Conservation (phyloP, 2,113 vertebrate genomes). For the Megalops atlanticus region DNA sequence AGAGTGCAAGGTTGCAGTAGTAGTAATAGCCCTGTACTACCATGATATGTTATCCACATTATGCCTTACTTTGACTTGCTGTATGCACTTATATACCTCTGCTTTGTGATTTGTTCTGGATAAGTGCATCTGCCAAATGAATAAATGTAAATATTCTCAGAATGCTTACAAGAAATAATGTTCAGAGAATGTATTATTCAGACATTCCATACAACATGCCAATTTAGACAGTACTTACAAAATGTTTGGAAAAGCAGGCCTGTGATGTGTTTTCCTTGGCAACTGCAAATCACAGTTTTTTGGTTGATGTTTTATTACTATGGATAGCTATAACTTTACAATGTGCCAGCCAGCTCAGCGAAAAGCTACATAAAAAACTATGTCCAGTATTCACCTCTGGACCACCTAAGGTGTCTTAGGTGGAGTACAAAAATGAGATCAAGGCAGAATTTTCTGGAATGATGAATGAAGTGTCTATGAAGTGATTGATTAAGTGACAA, state of each 20-base stretch:
- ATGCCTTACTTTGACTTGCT: no score
- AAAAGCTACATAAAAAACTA: not conserved
- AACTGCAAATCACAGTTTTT: not conserved
- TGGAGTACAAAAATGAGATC: not conserved
- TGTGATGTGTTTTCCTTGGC: not conserved
- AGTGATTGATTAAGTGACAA: slow-evolving; percentile 9
- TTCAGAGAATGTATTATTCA: no score
- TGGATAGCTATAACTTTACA: not conserved
- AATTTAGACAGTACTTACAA: no score
- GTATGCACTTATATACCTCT: no score
- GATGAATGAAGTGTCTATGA: not conserved
- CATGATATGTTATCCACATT: no score
- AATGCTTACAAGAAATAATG: no score
- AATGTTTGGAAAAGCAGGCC: not conserved
- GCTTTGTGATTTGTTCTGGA: no score
- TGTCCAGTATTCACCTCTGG: not conserved
- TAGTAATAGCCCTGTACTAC: no score
- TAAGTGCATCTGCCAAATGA: no score
- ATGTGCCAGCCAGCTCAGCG: not conserved
- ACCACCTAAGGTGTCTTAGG: not conserved
- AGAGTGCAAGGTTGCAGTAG: no score
- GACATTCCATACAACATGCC: no score
- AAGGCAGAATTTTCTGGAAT: not conserved
- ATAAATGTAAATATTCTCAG: no score
- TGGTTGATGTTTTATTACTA: not conserved